These are phyloP conservation scores for Octonoba sinensis DNA, from an alignment of 2,888 invertebrate genomes.

Conservation along the genomic window DNA sequence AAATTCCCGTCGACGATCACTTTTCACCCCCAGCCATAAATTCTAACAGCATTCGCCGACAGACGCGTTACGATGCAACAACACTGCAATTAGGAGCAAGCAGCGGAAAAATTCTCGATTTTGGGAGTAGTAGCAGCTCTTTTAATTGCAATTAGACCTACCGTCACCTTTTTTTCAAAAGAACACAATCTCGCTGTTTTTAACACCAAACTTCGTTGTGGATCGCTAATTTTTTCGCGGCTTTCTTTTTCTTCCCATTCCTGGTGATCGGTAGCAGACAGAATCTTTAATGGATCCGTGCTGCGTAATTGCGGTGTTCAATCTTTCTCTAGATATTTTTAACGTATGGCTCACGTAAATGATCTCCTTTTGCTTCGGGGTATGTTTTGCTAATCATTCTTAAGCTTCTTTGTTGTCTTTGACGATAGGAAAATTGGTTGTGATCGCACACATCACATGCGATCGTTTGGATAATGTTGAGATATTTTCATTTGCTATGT, in stretches of 20 bases:
- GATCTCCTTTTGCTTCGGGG: too few relatives aligned
- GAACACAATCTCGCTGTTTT: conserved; percentile 8
- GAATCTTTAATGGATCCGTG: conserved; percentile 5
- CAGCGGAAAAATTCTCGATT: conserved; percentile 10
- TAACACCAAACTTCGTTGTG: conserved; percentile 18
- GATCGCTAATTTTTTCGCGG: not conserved
- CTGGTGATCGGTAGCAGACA: conserved; percentile 15
- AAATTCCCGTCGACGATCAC: conserved; percentile 8
- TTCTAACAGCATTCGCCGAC: not conserved
- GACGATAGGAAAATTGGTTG: too few relatives aligned
- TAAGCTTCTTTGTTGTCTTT: too few relatives aligned
- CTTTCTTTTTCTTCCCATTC: not conserved
- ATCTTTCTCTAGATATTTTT: conserved; percentile 4
- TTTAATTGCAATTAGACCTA: conserved; percentile 48
- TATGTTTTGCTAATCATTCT: too few relatives aligned
- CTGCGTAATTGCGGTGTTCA: conserved; percentile 13
- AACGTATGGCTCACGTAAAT: too few relatives aligned
- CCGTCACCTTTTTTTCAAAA: conserved; percentile 12
- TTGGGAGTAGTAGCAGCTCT: conserved; percentile 37
- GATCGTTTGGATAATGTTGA: too few relatives aligned
- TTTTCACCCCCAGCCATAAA: not conserved
- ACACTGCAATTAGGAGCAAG: not conserved
- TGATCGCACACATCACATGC: too few relatives aligned
- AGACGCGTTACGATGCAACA: too few relatives aligned
- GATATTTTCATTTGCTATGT: too few relatives aligned